These are phyloP conservation scores for Tonatia bakeri DNA, from an alignment of 2,113 vertebrate species.

Conservation along the genomic window DNA sequence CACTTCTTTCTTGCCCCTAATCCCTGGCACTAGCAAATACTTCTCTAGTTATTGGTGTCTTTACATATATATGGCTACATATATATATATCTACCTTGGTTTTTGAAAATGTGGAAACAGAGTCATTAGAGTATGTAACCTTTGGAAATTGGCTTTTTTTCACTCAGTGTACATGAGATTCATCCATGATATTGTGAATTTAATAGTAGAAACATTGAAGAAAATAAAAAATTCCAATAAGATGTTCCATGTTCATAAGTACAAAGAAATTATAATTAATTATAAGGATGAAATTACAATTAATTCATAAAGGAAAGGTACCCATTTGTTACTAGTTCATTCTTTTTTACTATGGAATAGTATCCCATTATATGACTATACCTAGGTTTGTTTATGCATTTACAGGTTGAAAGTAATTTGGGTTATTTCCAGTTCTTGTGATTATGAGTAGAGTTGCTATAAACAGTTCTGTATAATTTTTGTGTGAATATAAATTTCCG, in stretches of 20 bases:
- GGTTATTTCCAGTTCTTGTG: neutral
- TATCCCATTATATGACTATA: neutral
- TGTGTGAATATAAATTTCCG: neutral
- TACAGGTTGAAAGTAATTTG: neutral
- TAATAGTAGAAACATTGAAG: neutral
- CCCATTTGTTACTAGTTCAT: neutral
- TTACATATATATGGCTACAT: neutral
- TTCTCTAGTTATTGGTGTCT: neutral
- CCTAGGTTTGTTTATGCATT: neutral
- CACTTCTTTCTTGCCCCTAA: neutral
- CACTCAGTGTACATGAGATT: neutral
- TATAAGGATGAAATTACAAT: neutral
- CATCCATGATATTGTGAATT: neutral
- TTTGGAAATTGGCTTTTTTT: neutral
- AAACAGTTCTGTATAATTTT: neutral
- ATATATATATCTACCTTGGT: neutral
- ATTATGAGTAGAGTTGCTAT: neutral
- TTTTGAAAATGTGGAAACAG: neutral
- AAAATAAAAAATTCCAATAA: neutral
- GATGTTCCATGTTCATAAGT: neutral
- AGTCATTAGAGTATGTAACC: neutral
- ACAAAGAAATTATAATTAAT: neutral
- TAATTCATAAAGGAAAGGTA: neutral
- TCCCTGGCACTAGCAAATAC: neutral
- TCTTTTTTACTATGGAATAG: neutral